Percentiles rank a stretch among this genome's conserved stretches.
Conservation (phyloP, 1,140 invertebrate genomes). For the Drosophila repleta region DNA sequence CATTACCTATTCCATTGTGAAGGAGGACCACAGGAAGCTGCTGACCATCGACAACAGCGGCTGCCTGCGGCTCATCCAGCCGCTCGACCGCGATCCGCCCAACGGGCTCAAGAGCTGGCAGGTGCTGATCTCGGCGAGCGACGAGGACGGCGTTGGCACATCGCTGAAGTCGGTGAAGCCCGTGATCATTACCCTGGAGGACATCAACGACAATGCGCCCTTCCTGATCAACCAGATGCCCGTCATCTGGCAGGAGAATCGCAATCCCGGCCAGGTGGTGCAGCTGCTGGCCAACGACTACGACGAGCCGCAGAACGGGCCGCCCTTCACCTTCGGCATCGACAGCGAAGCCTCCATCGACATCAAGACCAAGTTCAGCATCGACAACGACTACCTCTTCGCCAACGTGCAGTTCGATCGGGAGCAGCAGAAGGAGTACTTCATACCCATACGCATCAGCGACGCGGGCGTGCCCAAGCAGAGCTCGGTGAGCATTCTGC, state of each 20-base stretch:
- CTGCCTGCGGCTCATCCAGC: conserved; percentile 90
- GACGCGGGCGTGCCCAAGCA: conserved; percentile 90
- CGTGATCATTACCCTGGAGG: conserved; percentile 90
- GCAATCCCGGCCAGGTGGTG: conserved; percentile 88
- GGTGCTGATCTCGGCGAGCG: conserved; percentile 92
- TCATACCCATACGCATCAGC: conserved; percentile 93
- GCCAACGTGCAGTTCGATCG: conserved; percentile 92
- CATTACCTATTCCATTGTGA: conserved; percentile 90
- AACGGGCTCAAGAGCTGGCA: conserved; percentile 92
- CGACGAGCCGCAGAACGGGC: conserved; percentile 91
- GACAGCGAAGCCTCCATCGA: conserved; percentile 88
- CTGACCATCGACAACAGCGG: conserved; percentile 89
- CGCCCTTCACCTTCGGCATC: conserved; percentile 91
- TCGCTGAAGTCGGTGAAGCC: conserved; percentile 87
- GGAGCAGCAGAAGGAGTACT: conserved; percentile 94
- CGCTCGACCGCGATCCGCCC: conserved; percentile 94
- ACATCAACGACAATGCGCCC: conserved; percentile 96
- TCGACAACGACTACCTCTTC: conserved; percentile 85
- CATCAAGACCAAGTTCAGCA: conserved; percentile 89
- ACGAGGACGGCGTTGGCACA: conserved; percentile 90
- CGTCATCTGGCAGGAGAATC: conserved; percentile 93
- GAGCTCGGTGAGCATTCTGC: conserved; percentile 90
- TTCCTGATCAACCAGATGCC: conserved; percentile 91
- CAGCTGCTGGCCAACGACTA: conserved; percentile 91
- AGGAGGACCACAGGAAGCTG: conserved; percentile 88